Conservation (phyloP, 2,797 vertebrate species). For the Chaenodraco wilsoni region DNA sequence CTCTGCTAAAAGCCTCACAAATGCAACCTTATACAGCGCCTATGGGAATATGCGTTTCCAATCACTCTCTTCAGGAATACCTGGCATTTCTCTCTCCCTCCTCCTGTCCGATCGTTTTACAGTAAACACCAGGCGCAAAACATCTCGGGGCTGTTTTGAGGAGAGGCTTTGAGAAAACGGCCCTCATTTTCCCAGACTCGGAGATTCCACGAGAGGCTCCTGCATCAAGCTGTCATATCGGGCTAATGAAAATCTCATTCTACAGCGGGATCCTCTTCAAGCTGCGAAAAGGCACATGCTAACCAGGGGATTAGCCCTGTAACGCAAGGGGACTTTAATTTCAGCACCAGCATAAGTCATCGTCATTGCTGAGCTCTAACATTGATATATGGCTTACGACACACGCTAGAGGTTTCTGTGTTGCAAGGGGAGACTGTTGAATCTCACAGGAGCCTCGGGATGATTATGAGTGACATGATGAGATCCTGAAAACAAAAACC, state of each 20-base stretch:
- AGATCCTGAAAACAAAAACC: conserved; percentile 54
- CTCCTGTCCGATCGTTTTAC: conserved; percentile 67
- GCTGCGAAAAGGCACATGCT: conserved; percentile 74
- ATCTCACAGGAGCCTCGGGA: conserved; percentile 27
- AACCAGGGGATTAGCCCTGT: conserved; percentile 74
- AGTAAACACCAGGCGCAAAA: conserved; percentile 62
- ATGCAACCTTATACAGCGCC: conserved; percentile 67
- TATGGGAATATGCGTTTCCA: conserved; percentile 70
- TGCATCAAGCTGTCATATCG: conserved; percentile 75
- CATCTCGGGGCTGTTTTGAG: conserved; percentile 39
- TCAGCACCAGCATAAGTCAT: conserved; percentile 73
- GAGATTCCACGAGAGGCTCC: conserved; percentile 70
- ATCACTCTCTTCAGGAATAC: conserved; percentile 65
- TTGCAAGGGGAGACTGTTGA: conserved; percentile 20
- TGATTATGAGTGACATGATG: conserved; percentile 63
- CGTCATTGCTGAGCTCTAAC: conserved; percentile 53
- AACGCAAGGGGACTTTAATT: conserved; percentile 74
- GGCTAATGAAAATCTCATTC: conserved; percentile 77
- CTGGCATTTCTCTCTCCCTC: conserved; percentile 44
- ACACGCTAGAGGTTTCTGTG: conserved; percentile 48
- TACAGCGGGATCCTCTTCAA: conserved; percentile 72
- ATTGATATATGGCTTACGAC: conserved; percentile 67
- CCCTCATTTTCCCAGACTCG: conserved; percentile 60
- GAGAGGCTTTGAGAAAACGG: conserved; percentile 38
- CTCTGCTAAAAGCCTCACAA: conserved; percentile 64